Evolutionary conservation across 2,888 invertebrate genomes (phyloP).

Genomic region (Trichacis sp.): DNA sequence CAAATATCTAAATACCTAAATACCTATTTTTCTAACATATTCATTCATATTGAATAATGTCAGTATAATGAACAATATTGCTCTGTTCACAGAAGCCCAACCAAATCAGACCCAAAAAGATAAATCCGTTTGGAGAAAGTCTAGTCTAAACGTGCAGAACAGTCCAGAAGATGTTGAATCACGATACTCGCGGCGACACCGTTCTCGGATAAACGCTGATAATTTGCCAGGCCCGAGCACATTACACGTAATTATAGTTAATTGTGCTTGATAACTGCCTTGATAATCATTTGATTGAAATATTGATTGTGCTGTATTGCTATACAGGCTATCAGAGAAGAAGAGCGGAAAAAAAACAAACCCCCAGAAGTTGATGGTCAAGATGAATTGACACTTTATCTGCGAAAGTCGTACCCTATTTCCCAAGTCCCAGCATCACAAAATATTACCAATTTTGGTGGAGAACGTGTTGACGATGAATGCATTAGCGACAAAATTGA

Average conservation of each 20-base stretch:
- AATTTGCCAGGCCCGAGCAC: conserved; percentile 62
- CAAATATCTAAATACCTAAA: too few relatives aligned
- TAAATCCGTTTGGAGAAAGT: conserved; percentile 83
- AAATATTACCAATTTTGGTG: conserved; percentile 53
- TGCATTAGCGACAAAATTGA: conserved; percentile 78
- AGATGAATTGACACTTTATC: conserved; percentile 63
- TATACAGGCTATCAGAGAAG: conserved; percentile 65
- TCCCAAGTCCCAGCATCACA: conserved; percentile 44
- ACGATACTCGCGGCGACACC: conserved; percentile 70
- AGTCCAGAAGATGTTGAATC: conserved; percentile 76
- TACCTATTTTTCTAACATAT: background rate
- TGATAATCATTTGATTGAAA: too few relatives aligned
- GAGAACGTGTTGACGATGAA: conserved; percentile 48
- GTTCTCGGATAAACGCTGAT: conserved; percentile 67
- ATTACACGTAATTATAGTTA: conserved; percentile 67
- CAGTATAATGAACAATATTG: background rate
- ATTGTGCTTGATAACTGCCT: too few relatives aligned
- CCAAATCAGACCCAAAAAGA: conserved; percentile 77
- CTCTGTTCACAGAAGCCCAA: conserved; percentile 74
- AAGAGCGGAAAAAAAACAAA: conserved; percentile 64
- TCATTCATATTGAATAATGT: background rate
- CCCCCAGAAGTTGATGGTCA: conserved; percentile 46
- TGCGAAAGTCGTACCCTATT: conserved; percentile 56
- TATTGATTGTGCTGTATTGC: too few relatives aligned
- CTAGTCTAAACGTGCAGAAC: conserved; percentile 75